A percentile compares a stretch with the other conserved stretches of the same genome.
Evolutionary conservation across 2,113 vertebrate species (phyloP).

Genomic region (Sylvicapra grimmia): DNA sequence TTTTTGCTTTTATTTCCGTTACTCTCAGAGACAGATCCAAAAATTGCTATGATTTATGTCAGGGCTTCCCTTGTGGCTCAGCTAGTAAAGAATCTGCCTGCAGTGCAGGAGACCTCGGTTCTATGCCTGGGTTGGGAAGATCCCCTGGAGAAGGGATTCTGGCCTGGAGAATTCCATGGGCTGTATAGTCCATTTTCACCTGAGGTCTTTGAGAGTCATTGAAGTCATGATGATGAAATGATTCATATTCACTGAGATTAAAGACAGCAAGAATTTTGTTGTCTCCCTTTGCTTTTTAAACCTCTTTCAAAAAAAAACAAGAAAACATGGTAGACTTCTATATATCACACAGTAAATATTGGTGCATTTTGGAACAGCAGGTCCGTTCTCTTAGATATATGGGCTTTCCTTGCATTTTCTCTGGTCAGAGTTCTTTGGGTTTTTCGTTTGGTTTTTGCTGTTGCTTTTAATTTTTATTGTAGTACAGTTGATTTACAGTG

Average conservation of each 20-base stretch:
- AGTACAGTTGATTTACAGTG: too few species aligned
- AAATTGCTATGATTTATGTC: neutral
- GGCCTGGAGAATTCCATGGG: neutral
- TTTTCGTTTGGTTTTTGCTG: neutral
- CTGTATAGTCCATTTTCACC: neutral
- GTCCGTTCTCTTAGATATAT: neutral
- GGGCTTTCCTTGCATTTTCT: neutral
- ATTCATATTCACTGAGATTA: neutral
- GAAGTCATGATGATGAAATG: neutral
- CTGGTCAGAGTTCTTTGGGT: neutral
- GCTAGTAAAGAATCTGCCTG: neutral
- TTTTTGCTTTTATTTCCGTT: too few species aligned
- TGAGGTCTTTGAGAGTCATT: neutral
- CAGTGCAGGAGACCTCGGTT: neutral
- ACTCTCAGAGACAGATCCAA: too few species aligned
- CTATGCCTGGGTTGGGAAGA: neutral
- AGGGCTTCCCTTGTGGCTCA: neutral
- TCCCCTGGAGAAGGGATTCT: neutral
- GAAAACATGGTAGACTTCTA: neutral
- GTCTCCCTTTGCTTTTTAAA: neutral
- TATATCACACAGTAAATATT: neutral
- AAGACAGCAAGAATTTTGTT: neutral
- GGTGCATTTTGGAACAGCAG: neutral
- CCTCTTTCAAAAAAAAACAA: neutral
- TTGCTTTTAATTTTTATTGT: too few species aligned